Percentiles rank a stretch among this genome's conserved stretches.
phyloP scores from a whole-genome alignment of 2,888 invertebrate genomes.

The Teleogryllus oceanicus region DNA sequence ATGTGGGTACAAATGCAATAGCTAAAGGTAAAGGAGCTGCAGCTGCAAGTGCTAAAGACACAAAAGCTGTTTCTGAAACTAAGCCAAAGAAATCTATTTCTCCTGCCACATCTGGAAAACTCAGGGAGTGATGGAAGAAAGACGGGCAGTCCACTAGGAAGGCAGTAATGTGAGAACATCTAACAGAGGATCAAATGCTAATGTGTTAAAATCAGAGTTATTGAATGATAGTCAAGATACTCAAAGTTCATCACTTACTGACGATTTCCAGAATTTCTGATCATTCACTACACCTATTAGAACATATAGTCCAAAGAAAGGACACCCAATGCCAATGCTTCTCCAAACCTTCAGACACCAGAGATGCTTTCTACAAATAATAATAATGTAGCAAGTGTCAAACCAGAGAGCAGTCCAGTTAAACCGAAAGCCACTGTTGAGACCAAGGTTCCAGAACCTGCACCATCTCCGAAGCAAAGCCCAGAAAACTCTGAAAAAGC shows the following conservation, averaged over 20 bases:
- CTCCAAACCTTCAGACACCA: not conserved
- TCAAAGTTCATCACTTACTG: constrained; percentile 18
- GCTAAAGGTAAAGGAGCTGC: not conserved
- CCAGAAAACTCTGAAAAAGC: constrained; percentile 28
- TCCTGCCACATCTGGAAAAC: not conserved
- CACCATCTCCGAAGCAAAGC: not conserved
- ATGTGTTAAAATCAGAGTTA: not conserved
- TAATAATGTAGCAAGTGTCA: not conserved
- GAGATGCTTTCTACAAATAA: not conserved
- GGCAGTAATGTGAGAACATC: not conserved
- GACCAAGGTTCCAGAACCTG: constrained; percentile 25
- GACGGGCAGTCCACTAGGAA: not conserved
- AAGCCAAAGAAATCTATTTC: not conserved
- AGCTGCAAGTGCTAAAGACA: not conserved
- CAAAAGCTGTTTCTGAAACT: not conserved
- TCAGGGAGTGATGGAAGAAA: not conserved
- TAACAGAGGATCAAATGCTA: not conserved
- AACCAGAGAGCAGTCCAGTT: too few species aligned
- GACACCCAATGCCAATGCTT: not conserved
- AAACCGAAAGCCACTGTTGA: constrained; percentile 21
- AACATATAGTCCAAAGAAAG: constrained; percentile 31
- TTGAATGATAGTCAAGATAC: not conserved
- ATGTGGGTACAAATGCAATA: not conserved
- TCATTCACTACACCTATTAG: constrained; percentile 26
- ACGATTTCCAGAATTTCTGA: constrained; percentile 26